Percentiles rank a stretch among this genome's conserved stretches.
Conservation (phyloP, 2,113 vertebrate genomes). For the Dromaius novaehollandiae region DNA sequence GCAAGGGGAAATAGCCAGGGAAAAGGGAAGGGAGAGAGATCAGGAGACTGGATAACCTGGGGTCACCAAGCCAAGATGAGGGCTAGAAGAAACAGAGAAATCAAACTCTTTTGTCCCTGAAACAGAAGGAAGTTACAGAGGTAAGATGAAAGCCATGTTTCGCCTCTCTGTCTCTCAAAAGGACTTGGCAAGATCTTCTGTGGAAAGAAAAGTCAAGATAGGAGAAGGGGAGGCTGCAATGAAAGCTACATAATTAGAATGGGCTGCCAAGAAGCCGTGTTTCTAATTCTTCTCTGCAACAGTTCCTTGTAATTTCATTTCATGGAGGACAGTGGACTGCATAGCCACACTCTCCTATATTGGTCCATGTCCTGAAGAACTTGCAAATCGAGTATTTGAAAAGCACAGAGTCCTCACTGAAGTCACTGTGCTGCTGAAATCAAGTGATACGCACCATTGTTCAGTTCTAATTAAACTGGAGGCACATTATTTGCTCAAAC, state of each 20-base stretch:
- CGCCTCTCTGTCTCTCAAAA: neutral
- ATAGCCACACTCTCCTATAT: neutral
- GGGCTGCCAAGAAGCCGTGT: neutral
- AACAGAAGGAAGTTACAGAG: neutral
- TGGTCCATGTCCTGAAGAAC: neutral
- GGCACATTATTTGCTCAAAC: constrained; percentile 44
- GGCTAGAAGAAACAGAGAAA: neutral
- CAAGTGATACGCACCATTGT: neutral
- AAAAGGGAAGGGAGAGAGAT: neutral
- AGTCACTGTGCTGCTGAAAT: neutral
- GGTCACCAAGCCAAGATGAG: neutral
- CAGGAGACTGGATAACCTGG: neutral
- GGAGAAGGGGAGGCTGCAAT: neutral
- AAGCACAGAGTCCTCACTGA: neutral
- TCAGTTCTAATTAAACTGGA: constrained; percentile 57
- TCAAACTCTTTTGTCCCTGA: neutral
- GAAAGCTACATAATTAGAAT: neutral
- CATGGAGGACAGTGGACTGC: neutral
- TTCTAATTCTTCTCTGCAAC: neutral
- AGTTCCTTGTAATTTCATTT: neutral
- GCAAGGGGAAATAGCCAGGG: neutral
- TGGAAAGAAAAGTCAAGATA: neutral
- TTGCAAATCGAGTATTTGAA: neutral
- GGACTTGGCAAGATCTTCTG: neutral
- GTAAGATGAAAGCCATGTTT: neutral